phyloP scores from a whole-genome alignment of 2,797 vertebrate species.

The Choloepus didactylus region DNA sequence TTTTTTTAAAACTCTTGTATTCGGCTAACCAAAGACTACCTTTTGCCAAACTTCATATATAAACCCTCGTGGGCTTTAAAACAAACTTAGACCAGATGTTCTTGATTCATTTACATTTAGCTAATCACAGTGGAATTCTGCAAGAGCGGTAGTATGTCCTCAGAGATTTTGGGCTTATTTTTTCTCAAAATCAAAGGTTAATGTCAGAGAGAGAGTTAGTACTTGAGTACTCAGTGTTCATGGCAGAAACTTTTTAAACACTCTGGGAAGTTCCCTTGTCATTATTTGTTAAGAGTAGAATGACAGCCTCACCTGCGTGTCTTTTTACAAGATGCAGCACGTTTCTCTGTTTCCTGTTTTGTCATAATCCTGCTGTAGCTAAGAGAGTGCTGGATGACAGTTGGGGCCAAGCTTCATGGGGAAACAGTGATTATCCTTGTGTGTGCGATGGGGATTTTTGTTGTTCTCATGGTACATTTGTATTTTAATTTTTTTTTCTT shows the following conservation, averaged over 20 bases:
- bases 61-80: slow-evolving; percentile 33
- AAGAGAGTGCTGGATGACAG: neutral
- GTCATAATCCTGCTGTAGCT: neutral
- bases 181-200: slow-evolving; percentile 43
- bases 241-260: neutral
- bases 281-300: neutral
- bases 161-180: neutral
- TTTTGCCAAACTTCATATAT: slow-evolving; percentile 62
- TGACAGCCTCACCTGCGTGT: fast-evolving
- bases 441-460: neutral
- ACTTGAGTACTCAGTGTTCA: neutral
- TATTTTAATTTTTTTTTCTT: slow-evolving; percentile 40
- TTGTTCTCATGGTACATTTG: neutral
- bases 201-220: neutral
- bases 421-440: neutral
- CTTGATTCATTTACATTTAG: slow-evolving; percentile 48
- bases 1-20: slow-evolving; percentile 26
- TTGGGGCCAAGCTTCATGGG: neutral
- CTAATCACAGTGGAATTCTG: slow-evolving; percentile 28
- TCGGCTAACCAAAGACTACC: neutral
- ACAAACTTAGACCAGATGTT: slow-evolving; percentile 59
- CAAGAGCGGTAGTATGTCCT: neutral
- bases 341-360: neutral
- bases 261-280: neutral
- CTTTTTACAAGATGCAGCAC: neutral